These are phyloP conservation scores for Catharus fuscescens DNA, from an alignment of 2,113 vertebrate species.

Conservation along the genomic window DNA sequence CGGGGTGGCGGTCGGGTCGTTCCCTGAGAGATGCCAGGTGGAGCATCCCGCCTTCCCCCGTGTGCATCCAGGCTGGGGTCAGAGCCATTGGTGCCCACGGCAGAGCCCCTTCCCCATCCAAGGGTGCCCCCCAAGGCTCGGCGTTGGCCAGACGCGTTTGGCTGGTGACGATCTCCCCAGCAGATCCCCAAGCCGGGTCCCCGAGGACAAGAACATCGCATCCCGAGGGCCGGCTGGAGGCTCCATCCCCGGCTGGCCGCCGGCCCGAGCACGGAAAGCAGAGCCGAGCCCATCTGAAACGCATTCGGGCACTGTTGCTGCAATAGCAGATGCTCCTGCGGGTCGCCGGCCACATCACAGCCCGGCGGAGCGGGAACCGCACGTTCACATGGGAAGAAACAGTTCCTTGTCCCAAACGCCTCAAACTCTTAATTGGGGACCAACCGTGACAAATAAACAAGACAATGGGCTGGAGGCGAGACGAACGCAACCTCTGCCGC, in stretches of 20 bases:
- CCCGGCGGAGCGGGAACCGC: neutral
- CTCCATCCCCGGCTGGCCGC: neutral
- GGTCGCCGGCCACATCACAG: slow-evolving; percentile 54
- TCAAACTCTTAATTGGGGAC: slow-evolving; percentile 27
- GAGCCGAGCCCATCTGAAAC: slow-evolving; percentile 58
- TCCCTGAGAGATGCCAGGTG: neutral
- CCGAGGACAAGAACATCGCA: neutral
- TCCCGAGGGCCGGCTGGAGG: neutral
- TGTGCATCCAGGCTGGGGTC: rapidly evolving
- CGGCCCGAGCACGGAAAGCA: neutral
- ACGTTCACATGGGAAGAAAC: slow-evolving; percentile 46
- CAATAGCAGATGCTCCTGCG: slow-evolving; percentile 59
- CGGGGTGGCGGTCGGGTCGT: rapidly evolving
- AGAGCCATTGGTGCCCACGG: rapidly evolving
- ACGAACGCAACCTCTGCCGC: slow-evolving; percentile 7
- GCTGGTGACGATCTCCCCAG: rapidly evolving
- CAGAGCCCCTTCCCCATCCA: neutral
- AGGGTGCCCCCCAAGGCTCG: rapidly evolving
- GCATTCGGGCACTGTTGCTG: slow-evolving; percentile 49
- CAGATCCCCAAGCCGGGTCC: neutral
- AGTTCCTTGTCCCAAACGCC: neutral
- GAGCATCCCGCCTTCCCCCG: neutral
- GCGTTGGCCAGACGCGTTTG: rapidly evolving
- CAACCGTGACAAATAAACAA: slow-evolving; percentile 57
- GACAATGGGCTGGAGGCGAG: slow-evolving; percentile 64